Evolutionary conservation across 53 echinoderm and acorn worm species (phyloP).

Genomic region (Henricia sp.): DNA sequence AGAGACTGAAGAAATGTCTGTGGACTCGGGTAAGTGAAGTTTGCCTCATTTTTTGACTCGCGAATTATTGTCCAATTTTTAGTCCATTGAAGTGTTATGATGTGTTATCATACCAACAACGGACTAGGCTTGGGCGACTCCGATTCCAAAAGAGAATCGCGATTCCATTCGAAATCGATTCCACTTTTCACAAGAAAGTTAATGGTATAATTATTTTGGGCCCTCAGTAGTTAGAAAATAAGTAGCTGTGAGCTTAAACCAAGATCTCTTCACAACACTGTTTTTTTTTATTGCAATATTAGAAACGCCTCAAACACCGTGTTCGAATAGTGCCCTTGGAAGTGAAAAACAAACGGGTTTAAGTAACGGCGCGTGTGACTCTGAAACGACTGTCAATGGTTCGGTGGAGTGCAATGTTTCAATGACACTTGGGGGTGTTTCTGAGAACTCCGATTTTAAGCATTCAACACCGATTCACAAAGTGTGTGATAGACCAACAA

Average conservation of each 20-base stretch:
- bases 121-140: too few species aligned
- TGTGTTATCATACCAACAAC: background rate
- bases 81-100: too few species aligned
- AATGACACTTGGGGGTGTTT: background rate
- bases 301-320: background rate
- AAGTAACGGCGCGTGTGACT: background rate
- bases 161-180: background rate
- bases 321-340: background rate
- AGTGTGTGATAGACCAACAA: conserved; percentile 27
- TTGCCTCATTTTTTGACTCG: too few species aligned
- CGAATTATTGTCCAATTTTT: too few species aligned
- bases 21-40: too few species aligned
- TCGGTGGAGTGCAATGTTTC: background rate
- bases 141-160: background rate
- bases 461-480: background rate
- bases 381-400: background rate
- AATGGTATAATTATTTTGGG: background rate
- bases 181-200: too few species aligned
- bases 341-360: conserved; percentile 17
- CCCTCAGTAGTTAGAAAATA: too few species aligned
- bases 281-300: background rate
- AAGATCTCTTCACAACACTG: background rate
- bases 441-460: background rate
- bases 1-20: conserved; percentile 29
- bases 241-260: too few species aligned